phyloP scores from a whole-genome alignment of 2,888 invertebrate genomes.

The Catocala nupta region DNA sequence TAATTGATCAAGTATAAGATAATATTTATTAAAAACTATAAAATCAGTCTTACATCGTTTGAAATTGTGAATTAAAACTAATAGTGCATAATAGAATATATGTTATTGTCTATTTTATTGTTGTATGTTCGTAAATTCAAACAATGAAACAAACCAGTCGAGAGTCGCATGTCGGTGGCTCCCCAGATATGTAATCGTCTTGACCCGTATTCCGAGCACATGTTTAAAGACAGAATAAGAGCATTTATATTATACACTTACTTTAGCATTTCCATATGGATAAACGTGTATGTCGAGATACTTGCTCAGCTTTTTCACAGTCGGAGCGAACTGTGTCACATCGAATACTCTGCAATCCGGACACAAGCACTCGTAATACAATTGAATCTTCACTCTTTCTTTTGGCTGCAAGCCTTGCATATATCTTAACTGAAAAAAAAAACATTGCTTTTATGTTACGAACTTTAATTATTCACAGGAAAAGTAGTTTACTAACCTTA shows the following conservation, averaged over 20 bases:
- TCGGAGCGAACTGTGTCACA: conserved; percentile 88
- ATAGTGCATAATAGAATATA: too few relatives aligned
- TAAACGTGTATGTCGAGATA: conserved; percentile 89
- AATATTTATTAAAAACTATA: too few relatives aligned
- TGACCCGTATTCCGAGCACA: neutral
- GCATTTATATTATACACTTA: conserved; percentile 65
- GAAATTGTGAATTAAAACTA: neutral
- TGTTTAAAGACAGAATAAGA: neutral
- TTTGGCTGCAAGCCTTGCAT: neutral
- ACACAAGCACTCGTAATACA: conserved; percentile 93
- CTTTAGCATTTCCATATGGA: conserved; percentile 94
- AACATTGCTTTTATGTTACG: neutral
- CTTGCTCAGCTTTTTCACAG: conserved; percentile 86
- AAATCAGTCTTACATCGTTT: neutral
- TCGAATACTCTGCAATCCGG: conserved; percentile 92
- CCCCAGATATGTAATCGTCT: neutral
- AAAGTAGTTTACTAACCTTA: neutral
- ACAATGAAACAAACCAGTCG: neutral
- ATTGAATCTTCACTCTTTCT: conserved; percentile 49
- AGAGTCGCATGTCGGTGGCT: neutral
- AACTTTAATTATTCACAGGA: neutral
- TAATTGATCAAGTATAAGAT: too few relatives aligned
- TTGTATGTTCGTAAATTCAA: neutral
- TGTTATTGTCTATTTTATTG: neutral
- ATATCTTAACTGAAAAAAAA: conserved; percentile 23